Conservation (phyloP, 1,140 invertebrate species). For the Hypsibius dujardini region DNA sequence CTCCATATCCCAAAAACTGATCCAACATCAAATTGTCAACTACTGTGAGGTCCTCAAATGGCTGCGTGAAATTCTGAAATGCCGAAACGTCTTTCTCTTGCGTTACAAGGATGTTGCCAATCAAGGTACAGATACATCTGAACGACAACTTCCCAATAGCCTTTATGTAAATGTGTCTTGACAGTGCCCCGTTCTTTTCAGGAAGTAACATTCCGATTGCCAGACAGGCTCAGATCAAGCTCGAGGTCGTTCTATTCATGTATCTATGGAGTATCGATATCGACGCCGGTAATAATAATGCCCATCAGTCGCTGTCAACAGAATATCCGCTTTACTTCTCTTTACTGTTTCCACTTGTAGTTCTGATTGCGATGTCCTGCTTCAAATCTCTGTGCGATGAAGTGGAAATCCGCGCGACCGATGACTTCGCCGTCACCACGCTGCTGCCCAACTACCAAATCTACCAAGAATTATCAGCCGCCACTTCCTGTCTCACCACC, state of each 20-base stretch:
- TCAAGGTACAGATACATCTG: conserved; percentile 73
- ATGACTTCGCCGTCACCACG: conserved; percentile 72
- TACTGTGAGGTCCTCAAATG: conserved; percentile 91
- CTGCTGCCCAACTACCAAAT: conserved; percentile 83
- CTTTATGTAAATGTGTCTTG: too few relatives aligned
- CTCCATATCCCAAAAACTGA: conserved; percentile 93
- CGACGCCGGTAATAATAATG: too few relatives aligned
- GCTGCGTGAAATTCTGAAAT: conserved; percentile 79
- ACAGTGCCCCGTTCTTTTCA: too few relatives aligned
- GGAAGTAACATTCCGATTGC: conserved; percentile 82
- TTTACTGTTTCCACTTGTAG: too few relatives aligned
- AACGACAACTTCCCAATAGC: too few relatives aligned
- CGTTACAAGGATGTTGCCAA: conserved; percentile 78
- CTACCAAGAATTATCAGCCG: conserved; percentile 67
- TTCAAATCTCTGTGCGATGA: conserved; percentile 85
- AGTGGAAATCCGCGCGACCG: conserved; percentile 78
- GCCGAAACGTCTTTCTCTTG: conserved; percentile 73
- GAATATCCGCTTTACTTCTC: too few relatives aligned
- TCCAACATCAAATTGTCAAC: conserved; percentile 87
- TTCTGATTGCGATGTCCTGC: conserved; percentile 86
- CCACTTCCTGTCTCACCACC: conserved; percentile 68
- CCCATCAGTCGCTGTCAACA: too few relatives aligned
- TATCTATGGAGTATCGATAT: conserved; percentile 95
- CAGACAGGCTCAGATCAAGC: conserved; percentile 85
- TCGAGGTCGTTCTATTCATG: conserved; percentile 96